A percentile compares a stretch with the other conserved stretches of the same genome.
phyloP scores from a whole-genome alignment of 2,113 vertebrate species.

The Eudorcas thomsonii region DNA sequence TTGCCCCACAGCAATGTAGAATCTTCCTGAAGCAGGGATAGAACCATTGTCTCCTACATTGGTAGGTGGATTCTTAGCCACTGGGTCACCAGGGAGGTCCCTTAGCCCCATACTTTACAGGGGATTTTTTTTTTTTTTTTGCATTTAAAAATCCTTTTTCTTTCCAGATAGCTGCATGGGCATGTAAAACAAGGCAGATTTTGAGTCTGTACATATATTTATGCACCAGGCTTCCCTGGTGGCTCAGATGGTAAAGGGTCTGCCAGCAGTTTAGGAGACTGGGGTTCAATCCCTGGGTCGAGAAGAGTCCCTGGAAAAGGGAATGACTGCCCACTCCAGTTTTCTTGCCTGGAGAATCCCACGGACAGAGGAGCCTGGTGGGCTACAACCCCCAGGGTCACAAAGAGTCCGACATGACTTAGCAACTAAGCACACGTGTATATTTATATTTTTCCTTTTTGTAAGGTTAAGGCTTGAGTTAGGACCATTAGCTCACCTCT shows the following conservation, averaged over 20 bases:
- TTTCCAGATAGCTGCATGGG: neutral
- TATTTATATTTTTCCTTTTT: neutral
- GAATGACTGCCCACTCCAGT: neutral
- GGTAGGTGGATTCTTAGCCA: neutral
- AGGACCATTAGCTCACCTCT: neutral
- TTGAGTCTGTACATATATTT: neutral
- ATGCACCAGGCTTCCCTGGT: neutral
- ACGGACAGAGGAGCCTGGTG: neutral
- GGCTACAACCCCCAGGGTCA: neutral
- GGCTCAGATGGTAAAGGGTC: neutral
- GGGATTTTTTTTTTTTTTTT: neutral
- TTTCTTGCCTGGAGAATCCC: neutral
- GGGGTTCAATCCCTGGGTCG: neutral
- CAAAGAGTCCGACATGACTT: rapidly evolving
- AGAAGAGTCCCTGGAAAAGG: neutral
- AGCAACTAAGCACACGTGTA: neutral
- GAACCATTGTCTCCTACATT: neutral
- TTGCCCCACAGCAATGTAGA: neutral
- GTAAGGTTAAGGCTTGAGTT: neutral
- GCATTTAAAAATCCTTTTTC: neutral
- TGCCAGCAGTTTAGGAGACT: neutral
- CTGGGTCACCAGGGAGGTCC: neutral
- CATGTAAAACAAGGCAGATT: neutral
- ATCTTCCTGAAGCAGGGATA: neutral
- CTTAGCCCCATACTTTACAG: neutral